These are phyloP conservation scores for Agelastica alni DNA, from an alignment of 2,888 invertebrate genomes.

Conservation along the genomic window DNA sequence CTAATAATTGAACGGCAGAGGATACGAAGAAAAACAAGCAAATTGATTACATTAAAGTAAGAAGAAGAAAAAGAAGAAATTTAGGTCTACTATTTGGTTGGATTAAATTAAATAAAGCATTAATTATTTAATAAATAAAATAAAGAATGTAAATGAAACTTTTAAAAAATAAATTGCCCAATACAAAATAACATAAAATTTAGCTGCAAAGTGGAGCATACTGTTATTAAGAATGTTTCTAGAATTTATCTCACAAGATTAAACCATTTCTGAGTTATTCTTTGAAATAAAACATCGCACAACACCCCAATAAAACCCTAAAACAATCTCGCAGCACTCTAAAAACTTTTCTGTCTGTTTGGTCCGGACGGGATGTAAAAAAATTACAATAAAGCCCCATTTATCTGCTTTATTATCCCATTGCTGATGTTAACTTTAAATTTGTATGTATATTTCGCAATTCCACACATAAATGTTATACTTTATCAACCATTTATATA, in stretches of 20 bases:
- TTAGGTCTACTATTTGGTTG: no score
- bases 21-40: no score
- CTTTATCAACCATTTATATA: slow-evolving; percentile 17
- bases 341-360: slow-evolving; percentile 19
- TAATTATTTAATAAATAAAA: no score
- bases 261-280: slow-evolving; percentile 2
- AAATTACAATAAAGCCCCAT: slow-evolving; percentile 19
- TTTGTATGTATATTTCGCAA: slow-evolving; percentile 12
- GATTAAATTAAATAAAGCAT: no score
- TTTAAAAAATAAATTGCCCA: no score
- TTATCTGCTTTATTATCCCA: slow-evolving; percentile 22
- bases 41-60: no score
- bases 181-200: no score
- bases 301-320: slow-evolving; percentile 9
- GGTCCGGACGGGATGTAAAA: neutral
- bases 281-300: slow-evolving; percentile 10
- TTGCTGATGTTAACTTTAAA: slow-evolving; percentile 15
- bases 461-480: slow-evolving; percentile 11
- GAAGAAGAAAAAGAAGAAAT: no score
- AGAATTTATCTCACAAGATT: slow-evolving; percentile 10
- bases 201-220: neutral
- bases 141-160: no score
- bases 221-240: neutral
- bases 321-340: neutral
- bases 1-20: no score